Evolutionary conservation across 2,888 invertebrate species (phyloP), one percentile per base, ranked within the genome.

Genomic region (Lymantria monacha): DNA sequence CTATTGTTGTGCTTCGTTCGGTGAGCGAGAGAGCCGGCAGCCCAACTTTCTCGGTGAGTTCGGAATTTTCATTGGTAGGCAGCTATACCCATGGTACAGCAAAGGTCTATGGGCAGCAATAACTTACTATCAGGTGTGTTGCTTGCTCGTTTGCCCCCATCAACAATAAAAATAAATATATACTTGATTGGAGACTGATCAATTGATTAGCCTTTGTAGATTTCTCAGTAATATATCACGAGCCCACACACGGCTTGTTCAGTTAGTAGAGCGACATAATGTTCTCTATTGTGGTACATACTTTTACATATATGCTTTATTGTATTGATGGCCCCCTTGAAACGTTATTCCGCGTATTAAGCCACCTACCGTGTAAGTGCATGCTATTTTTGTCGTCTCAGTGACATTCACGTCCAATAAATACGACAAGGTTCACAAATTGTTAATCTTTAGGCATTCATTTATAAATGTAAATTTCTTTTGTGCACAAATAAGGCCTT

Each of bases 381-480:
- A 46, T 41, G 55, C 44, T 66, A 62, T 64, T 66, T 59, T 55
- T 41, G 55, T 61, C 59, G 53, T 51, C 55, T 52, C 52, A 14
- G 46, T 68, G 70, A 61, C 72, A 66, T 72, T 69, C 66, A 49
- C 54, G 52, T 53, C 55, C 57, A 57, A 61, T 59, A 55, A 14
- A 13, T 55, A 56, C 55, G 45, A 57, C 73, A 73, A 75, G 68
- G 72, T 62, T 69, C 56, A 55, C 57, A 63, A 67, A 66, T 71
- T 67, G 63, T 55, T 60, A 57, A 62, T 66, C 59, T 61, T 68
- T 61, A 62, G 49, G 58, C 55, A 53, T 72, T 22, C 53, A 69
- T 65, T 66, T 62, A 62, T 61, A 54, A 53, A 61, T 55, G 49
- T 60, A 58, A 57, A 22, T 60, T 68, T 55, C 49, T 60, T 62